A percentile compares a stretch with the other conserved stretches of the same genome.
phyloP scores from a whole-genome alignment of 2,113 vertebrate species.

The Antechinus stuartii region DNA sequence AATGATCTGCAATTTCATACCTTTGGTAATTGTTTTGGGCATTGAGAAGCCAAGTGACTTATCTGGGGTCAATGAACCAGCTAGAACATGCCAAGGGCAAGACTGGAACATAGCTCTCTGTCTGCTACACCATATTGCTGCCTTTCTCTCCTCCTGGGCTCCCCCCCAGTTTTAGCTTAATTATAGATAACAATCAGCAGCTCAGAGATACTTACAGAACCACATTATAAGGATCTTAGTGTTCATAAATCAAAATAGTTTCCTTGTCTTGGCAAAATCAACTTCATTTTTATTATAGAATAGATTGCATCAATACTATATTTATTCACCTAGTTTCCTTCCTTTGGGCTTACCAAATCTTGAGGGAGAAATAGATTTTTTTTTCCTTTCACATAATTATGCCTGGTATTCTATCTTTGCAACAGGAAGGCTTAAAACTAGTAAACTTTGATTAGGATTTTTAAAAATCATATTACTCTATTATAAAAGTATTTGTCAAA shows the following conservation, averaged over 20 bases:
- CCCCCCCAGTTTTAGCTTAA: background rate
- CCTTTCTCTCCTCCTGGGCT: background rate
- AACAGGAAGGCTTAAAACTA: background rate
- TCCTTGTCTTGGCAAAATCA: background rate
- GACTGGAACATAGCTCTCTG: background rate
- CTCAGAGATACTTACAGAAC: background rate
- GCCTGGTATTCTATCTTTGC: background rate
- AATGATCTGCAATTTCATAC: background rate
- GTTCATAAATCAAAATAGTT: background rate
- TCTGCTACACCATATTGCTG: background rate
- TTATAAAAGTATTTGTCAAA: background rate
- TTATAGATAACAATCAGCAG: background rate
- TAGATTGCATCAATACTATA: background rate
- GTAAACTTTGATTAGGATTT: background rate
- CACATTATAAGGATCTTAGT: background rate
- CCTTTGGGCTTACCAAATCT: background rate
- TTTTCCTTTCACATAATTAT: background rate
- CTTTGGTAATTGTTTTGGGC: background rate
- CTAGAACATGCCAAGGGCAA: background rate
- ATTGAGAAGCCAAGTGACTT: background rate
- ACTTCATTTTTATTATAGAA: background rate
- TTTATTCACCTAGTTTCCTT: background rate
- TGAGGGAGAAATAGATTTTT: background rate
- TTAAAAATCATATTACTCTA: background rate
- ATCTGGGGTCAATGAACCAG: background rate